Evolutionary conservation across 2,888 invertebrate genomes (phyloP), one percentile per base, ranked within the genome.

Genomic region (Rugalucina vietnamica): DNA sequence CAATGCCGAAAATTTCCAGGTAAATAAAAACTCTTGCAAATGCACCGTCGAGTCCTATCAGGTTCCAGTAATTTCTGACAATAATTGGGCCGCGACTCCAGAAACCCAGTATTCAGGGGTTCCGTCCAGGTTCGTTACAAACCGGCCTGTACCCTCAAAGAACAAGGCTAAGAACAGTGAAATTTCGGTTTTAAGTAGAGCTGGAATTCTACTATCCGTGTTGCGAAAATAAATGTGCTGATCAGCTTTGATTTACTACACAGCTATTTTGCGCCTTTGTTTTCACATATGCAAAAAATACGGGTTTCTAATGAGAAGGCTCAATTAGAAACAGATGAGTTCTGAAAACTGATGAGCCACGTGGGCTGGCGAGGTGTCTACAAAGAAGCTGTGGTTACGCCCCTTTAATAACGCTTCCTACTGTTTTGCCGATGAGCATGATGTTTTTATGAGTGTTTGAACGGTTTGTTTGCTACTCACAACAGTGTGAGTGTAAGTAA

Each of bases 341-440:
- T 65, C 34, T 2, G 65, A 65, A 54, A 65, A 65, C 65, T 57
- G 29, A 49, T 72, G 39, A 72, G 49, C 49, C 72, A 72, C 43
- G 72, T 72, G 72, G 72, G 72, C 49, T 39, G 72, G 49, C 72
- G 21, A 72, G 39, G 29, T 72, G 72, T 72, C 72, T 72, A 72
- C 72, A 39, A 49, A 49, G 39, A 72, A 72, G 49, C 49, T 43
- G 14, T 10, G 43, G 72, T 72, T 49, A 72, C 72, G 73, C 73
- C 81, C 81, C 37, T 39, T 72, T 43, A 82, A 82, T 82, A 74
- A 82, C 72, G 49, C 39, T 27, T 60, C 81, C 76, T 72, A 73
- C 37, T 50, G 81, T 77, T 77, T 32, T 32, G 36, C 21, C 24
- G 43, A 75, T 43, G 65, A n/a, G 76, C 8, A 34, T 65, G 29